These are phyloP conservation scores for Forbesichthys agassizii DNA, from an alignment of 2,113 vertebrate genomes.

Conservation along the genomic window DNA sequence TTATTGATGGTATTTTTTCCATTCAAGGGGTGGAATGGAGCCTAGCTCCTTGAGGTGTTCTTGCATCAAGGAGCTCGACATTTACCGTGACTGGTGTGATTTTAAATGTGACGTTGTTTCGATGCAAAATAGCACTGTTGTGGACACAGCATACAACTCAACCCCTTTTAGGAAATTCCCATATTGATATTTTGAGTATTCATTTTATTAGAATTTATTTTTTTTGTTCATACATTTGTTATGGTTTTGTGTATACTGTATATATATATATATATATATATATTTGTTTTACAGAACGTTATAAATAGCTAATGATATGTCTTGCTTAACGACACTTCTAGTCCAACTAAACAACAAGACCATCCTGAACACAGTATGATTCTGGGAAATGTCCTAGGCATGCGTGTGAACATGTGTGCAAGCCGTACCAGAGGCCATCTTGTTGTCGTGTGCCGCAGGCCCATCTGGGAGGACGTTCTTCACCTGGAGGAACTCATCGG, in stretches of 20 bases:
- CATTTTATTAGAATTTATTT: too few species aligned
- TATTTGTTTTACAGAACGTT: too few species aligned
- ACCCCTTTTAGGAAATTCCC: too few species aligned
- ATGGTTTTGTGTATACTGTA: too few species aligned
- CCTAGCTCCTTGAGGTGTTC: constrained; percentile 13
- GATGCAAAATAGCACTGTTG: too few species aligned
- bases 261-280: too few species aligned
- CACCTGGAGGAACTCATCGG: constrained; percentile 96
- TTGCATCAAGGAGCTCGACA: constrained; percentile 37
- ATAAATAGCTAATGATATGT: too few species aligned
- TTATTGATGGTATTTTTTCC: constrained; percentile 26
- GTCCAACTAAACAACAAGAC: too few species aligned
- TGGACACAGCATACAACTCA: too few species aligned
- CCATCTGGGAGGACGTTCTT: constrained; percentile 95
- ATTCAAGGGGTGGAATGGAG: constrained; percentile 20
- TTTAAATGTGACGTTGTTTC: constrained; percentile 15
- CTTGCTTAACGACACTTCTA: background rate
- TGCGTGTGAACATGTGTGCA: background rate
- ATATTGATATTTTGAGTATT: too few species aligned
- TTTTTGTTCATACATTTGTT: too few species aligned
- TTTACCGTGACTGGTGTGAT: constrained; percentile 4
- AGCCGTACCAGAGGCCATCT: constrained; percentile 88
- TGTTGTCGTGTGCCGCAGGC: constrained; percentile 92
- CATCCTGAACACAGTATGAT: background rate
- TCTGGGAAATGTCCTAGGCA: too few species aligned